Conservation (phyloP, 2,113 vertebrate species). For the Potamarius usumacintae region DNA sequence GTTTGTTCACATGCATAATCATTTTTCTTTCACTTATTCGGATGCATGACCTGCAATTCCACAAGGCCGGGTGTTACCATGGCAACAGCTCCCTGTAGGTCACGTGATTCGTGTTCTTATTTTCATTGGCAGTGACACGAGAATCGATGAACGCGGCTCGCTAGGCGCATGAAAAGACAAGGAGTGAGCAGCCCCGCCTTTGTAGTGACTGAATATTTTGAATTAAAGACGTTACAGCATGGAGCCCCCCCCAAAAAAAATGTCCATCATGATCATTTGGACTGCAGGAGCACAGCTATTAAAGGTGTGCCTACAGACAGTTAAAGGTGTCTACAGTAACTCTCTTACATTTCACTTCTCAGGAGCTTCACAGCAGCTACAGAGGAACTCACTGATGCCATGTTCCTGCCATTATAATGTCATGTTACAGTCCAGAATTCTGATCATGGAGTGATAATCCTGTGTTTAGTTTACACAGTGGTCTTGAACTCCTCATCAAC, state of each 20-base stretch:
- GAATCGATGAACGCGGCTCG: slow-evolving; percentile 47
- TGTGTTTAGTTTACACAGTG: neutral
- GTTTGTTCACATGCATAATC: slow-evolving; percentile 70
- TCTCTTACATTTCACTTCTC: neutral
- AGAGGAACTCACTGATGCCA: neutral
- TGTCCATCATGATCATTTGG: neutral
- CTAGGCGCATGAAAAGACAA: slow-evolving; percentile 10
- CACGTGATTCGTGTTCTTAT: slow-evolving; percentile 77
- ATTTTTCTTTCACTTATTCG: slow-evolving; percentile 76
- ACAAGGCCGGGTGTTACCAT: slow-evolving; percentile 87
- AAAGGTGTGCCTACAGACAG: neutral
- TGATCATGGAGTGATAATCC: neutral
- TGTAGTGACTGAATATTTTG: slow-evolving; percentile 25
- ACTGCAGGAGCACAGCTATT: neutral
- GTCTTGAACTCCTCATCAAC: no score
- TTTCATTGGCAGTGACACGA: slow-evolving; percentile 81
- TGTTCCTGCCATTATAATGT: neutral
- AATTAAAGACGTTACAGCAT: neutral
- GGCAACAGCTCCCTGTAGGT: slow-evolving; percentile 80
- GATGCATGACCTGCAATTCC: slow-evolving; percentile 86
- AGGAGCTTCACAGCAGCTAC: neutral
- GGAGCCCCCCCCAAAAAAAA: neutral
- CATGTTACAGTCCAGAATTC: neutral
- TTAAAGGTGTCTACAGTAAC: neutral
- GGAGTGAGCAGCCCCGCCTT: slow-evolving; percentile 12